A percentile compares a stretch with the other conserved stretches of the same genome.
phyloP scores from a whole-genome alignment of 2,113 vertebrate species.

The Nyctibius bracteatus region DNA sequence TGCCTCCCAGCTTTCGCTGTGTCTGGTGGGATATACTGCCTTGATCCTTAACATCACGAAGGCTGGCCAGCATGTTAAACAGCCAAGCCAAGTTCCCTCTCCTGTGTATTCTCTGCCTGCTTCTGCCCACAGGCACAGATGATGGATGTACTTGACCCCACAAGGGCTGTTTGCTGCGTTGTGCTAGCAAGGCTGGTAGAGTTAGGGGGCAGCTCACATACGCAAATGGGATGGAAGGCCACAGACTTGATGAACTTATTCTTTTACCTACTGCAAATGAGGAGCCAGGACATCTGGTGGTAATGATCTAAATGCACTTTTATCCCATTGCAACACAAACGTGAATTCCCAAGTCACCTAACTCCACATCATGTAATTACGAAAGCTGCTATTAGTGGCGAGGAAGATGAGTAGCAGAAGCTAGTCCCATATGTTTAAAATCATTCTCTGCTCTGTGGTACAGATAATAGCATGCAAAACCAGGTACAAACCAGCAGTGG shows the following conservation, averaged over 20 bases:
- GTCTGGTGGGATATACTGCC: neutral
- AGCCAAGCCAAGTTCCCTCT: constrained; percentile 1
- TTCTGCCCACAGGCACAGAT: neutral
- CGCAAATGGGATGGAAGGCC: neutral
- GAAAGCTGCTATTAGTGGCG: neutral
- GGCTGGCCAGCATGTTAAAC: constrained; percentile 6
- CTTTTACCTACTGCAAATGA: constrained; percentile 5
- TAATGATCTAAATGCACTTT: constrained; percentile 45
- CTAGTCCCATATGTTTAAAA: neutral
- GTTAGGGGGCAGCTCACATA: neutral
- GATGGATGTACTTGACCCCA: constrained; percentile 32
- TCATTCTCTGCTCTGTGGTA: neutral
- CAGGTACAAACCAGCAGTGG: neutral
- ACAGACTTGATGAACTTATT: neutral
- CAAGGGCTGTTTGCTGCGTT: neutral
- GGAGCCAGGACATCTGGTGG: constrained; percentile 13
- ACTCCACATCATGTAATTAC: neutral
- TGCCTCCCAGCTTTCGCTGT: neutral
- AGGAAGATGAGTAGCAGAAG: constrained; percentile 7
- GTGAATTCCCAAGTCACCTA: constrained; percentile 32
- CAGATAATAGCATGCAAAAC: neutral
- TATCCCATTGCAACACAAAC: constrained; percentile 4
- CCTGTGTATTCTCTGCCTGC: constrained; percentile 3
- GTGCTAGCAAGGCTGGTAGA: neutral
- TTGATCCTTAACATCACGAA: neutral